phyloP scores from a whole-genome alignment of 2,888 invertebrate species.

The Linyphia triangularis region DNA sequence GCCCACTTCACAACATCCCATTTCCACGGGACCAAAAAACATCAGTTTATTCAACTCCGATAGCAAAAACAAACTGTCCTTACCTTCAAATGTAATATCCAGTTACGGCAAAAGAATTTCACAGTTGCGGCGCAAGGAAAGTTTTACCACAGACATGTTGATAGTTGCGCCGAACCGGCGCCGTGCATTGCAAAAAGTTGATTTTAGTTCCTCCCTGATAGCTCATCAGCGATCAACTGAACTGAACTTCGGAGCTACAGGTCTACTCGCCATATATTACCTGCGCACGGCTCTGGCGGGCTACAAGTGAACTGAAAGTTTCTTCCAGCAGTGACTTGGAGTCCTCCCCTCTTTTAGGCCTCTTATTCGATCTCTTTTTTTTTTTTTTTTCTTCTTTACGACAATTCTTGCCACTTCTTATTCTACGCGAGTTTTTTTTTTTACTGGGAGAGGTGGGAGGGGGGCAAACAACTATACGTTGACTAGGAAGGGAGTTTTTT shows the following conservation, averaged over 20 bases:
- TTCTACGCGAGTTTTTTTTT: slow-evolving; percentile 32
- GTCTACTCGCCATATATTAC: slow-evolving; percentile 23
- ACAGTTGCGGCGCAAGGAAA: slow-evolving; percentile 13
- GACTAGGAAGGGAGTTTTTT: slow-evolving; percentile 28
- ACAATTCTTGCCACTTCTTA: slow-evolving; percentile 55
- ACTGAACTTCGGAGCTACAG: slow-evolving; percentile 6
- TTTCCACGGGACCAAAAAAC: not conserved
- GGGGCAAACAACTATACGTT: slow-evolving; percentile 25
- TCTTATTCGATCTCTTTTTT: slow-evolving; percentile 30
- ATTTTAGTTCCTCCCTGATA: not conserved
- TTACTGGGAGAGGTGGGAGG: slow-evolving; percentile 27
- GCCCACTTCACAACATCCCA: too few species aligned
- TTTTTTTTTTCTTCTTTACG: slow-evolving; percentile 32
- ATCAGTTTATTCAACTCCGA: not conserved
- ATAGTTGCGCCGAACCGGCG: slow-evolving; percentile 41
- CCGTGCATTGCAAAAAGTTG: slow-evolving; percentile 21
- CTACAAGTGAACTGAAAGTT: slow-evolving; percentile 1
- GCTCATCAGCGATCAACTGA: slow-evolving; percentile 25
- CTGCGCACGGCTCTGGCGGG: not conserved
- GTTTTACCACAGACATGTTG: slow-evolving; percentile 50
- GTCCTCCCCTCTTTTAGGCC: slow-evolving; percentile 20
- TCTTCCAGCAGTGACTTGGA: not conserved
- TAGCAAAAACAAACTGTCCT: not conserved
- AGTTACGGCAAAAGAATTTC: slow-evolving; percentile 24
- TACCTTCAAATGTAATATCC: slow-evolving; percentile 56